phyloP scores from a whole-genome alignment of 1,140 invertebrate species.

The Thaumetopoea pityocampa region DNA sequence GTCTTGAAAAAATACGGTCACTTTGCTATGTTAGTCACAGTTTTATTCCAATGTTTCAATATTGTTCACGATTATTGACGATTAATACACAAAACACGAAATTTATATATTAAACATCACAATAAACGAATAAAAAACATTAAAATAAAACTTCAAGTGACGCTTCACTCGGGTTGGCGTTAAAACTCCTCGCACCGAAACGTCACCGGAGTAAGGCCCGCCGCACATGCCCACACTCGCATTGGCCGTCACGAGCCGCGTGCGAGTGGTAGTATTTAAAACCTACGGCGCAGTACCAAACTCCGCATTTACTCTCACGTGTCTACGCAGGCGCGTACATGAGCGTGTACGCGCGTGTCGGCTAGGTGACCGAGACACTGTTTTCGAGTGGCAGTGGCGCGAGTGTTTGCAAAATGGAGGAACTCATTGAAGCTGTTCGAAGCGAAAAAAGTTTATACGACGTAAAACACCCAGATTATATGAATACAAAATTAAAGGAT shows the following conservation, averaged over 20 bases:
- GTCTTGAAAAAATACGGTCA: no score
- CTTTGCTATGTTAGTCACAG: no score
- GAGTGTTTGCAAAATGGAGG: conserved; percentile 5
- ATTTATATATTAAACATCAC: no score
- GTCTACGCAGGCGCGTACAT: conserved; percentile 3
- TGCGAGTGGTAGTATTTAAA: conserved; percentile 9
- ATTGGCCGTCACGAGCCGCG: conserved; percentile 9
- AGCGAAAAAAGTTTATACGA: conserved; percentile 6
- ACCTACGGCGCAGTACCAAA: conserved; percentile 6
- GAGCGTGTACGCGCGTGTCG: conserved; percentile 8
- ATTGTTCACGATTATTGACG: no score
- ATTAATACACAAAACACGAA: no score
- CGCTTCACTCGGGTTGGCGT: no score
- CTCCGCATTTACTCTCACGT: conserved; percentile 5
- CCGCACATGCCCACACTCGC: conserved; percentile 11
- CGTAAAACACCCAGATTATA: conserved; percentile 3
- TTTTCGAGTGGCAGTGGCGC: conserved; percentile 5
- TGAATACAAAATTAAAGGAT: conserved; percentile 7
- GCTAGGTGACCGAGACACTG: neutral
- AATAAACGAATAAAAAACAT: no score
- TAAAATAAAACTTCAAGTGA: no score
- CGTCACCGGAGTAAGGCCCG: no score
- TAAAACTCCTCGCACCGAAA: no score
- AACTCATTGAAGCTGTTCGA: conserved; percentile 12
- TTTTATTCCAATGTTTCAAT: no score